Evolutionary conservation across 2,113 vertebrate genomes (phyloP).

Genomic region (Boleophthalmus pectinirostris): DNA sequence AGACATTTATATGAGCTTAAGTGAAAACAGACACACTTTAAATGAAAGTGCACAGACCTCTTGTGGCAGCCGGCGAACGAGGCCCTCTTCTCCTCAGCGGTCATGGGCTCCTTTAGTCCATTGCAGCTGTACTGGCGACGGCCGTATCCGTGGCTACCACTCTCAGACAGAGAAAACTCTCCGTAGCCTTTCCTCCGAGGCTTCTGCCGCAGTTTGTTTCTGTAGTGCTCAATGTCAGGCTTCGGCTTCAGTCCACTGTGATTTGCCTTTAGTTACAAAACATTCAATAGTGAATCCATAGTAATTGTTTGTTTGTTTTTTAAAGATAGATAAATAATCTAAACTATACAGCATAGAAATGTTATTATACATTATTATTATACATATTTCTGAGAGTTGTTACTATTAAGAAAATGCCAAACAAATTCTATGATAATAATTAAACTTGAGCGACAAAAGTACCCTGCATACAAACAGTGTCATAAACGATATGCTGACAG

Average conservation of each 20-base stretch:
- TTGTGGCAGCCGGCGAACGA: conserved; percentile 78
- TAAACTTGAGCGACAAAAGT: background rate
- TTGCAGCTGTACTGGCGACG: conserved; percentile 62
- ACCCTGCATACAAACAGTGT: no score
- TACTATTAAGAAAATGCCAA: background rate
- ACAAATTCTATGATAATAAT: background rate
- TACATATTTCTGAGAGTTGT: background rate
- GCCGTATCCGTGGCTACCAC: conserved; percentile 67
- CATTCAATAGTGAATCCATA: background rate
- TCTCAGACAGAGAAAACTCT: conserved; percentile 85
- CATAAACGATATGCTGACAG: no score
- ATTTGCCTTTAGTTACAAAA: conserved; percentile 79
- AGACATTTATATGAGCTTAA: background rate
- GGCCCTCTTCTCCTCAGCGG: conserved; percentile 84
- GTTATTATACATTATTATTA: background rate
- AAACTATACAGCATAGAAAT: background rate
- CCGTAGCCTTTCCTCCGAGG: conserved; percentile 94
- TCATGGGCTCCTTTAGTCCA: conserved; percentile 81
- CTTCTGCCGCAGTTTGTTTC: conserved; percentile 96
- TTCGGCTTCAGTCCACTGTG: conserved; percentile 92
- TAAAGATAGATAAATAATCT: background rate
- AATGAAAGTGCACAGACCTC: conserved; percentile 42
- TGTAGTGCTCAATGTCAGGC: conserved; percentile 97
- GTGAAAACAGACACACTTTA: background rate
- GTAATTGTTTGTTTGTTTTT: background rate